phyloP scores from a whole-genome alignment of 2,797 vertebrate genomes.

The Fistularia commersonii region DNA sequence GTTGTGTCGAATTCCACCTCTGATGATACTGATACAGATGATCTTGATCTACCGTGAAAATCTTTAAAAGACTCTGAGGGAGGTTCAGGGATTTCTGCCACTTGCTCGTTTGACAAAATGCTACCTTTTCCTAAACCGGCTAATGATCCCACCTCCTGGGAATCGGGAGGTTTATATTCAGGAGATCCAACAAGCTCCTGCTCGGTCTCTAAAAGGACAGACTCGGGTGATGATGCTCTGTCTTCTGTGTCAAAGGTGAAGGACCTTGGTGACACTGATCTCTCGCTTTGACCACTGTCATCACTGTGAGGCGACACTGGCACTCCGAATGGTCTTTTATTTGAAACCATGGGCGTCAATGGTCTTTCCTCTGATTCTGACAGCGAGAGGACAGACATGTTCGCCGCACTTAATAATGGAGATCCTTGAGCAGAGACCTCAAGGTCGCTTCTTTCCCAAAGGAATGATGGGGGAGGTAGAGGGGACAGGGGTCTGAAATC shows the following conservation, averaged over 20 bases:
- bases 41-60: constrained; percentile 1
- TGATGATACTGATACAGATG: constrained; percentile 20
- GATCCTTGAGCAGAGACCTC: constrained; percentile 4
- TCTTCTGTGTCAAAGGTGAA: constrained; percentile 52
- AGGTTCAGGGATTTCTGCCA: background rate
- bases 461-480: constrained; percentile 46
- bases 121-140: constrained; percentile 28
- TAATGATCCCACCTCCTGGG: constrained; percentile 28
- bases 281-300: no score
- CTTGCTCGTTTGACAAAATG: background rate
- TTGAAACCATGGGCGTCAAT: constrained; percentile 64
- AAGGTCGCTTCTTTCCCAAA: constrained; percentile 38
- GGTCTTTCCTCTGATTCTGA: constrained; percentile 50
- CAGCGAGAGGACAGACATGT: constrained; percentile 6
- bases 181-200: background rate
- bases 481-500: constrained; percentile 64
- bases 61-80: constrained; percentile 7
- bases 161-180: constrained; percentile 27
- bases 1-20: constrained; percentile 10
- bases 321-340: constrained; percentile 61
- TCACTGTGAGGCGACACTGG: constrained; percentile 55
- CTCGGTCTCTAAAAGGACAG: constrained; percentile 27
- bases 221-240: constrained; percentile 52
- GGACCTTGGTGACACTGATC: constrained; percentile 17
- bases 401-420: constrained; percentile 10